These are phyloP conservation scores for Chiridota heheva DNA, from an alignment of 35 echinoderm and acorn worm genomes.

Conservation along the genomic window DNA sequence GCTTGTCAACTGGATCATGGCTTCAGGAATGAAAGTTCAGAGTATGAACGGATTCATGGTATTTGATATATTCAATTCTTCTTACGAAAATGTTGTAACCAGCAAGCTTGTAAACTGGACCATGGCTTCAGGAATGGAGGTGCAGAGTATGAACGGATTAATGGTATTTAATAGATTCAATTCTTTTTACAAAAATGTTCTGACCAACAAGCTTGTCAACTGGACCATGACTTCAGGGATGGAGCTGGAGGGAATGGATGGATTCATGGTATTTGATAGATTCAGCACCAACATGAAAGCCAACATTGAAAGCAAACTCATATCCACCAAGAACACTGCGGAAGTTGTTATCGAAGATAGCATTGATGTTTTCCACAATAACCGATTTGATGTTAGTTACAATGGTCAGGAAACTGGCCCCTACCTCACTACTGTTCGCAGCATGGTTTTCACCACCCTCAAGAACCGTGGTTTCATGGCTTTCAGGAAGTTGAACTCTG, in stretches of 20 bases:
- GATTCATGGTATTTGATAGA: slow-evolving; percentile 54
- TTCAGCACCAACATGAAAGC: too few relatives aligned
- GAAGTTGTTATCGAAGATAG: too few relatives aligned
- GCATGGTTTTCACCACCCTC: too few relatives aligned
- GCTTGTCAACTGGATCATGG: slow-evolving; percentile 27
- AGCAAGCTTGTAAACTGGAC: slow-evolving; percentile 28
- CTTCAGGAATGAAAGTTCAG: slow-evolving; percentile 33
- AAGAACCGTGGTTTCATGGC: too few relatives aligned
- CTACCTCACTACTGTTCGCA: too few relatives aligned
- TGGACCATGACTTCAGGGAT: slow-evolving; percentile 47
- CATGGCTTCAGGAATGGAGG: slow-evolving; percentile 24
- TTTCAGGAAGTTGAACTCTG: too few relatives aligned
- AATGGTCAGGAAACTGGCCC: too few relatives aligned
- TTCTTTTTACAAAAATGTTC: background rate
- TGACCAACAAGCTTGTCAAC: slow-evolving; percentile 16
- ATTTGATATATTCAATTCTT: slow-evolving; percentile 23
- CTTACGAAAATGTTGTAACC: slow-evolving; percentile 7
- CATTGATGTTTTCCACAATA: too few relatives aligned
- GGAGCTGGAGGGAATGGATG: slow-evolving; percentile 37
- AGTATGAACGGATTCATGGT: slow-evolving; percentile 55
- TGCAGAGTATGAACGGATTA: slow-evolving; percentile 52
- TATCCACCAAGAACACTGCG: too few relatives aligned
- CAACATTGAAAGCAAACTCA: too few relatives aligned
- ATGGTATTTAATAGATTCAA: slow-evolving; percentile 45
- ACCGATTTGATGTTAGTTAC: too few relatives aligned